Evolutionary conservation across 2,888 invertebrate genomes (phyloP).

Genomic region (Epirrita christyi): DNA sequence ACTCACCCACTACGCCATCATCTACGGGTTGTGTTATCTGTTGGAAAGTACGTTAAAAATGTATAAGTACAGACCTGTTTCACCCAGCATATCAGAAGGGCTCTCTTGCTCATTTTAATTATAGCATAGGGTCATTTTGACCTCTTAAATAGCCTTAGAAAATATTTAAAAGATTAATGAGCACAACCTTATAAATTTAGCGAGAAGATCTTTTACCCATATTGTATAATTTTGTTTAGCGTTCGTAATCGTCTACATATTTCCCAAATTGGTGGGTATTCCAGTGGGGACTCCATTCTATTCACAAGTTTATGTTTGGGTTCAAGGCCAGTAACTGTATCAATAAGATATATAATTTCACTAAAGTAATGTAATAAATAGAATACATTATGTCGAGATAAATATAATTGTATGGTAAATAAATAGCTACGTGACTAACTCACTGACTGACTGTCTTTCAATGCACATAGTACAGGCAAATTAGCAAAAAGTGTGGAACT

Average conservation of each 20-base stretch:
- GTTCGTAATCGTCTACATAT: conserved; percentile 1
- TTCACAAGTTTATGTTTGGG: not conserved
- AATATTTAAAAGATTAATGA: conserved; percentile 63
- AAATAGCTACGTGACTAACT: no score
- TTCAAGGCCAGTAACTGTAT: not conserved
- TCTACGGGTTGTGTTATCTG: not conserved
- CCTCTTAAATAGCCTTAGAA: conserved; percentile 63
- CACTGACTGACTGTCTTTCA: no score
- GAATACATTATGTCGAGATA: no score
- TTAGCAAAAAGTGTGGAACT: no score
- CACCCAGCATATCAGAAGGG: conserved; percentile 1
- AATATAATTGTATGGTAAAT: no score
- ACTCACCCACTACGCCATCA: no score
- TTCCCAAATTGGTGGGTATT: not conserved
- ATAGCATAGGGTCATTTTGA: conserved; percentile 52
- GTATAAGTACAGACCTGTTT: not conserved
- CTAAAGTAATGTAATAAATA: no score
- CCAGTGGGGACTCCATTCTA: not conserved
- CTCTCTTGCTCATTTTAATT: conserved; percentile 19
- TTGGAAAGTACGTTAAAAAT: not conserved
- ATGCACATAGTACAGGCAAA: no score
- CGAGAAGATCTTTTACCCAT: conserved; percentile 27
- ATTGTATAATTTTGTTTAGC: not conserved
- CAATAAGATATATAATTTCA: no score
- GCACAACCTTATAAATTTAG: conserved; percentile 56